Evolutionary conservation across 1,140 invertebrate genomes (phyloP).

Genomic region (Acyrthosiphon pisum): DNA sequence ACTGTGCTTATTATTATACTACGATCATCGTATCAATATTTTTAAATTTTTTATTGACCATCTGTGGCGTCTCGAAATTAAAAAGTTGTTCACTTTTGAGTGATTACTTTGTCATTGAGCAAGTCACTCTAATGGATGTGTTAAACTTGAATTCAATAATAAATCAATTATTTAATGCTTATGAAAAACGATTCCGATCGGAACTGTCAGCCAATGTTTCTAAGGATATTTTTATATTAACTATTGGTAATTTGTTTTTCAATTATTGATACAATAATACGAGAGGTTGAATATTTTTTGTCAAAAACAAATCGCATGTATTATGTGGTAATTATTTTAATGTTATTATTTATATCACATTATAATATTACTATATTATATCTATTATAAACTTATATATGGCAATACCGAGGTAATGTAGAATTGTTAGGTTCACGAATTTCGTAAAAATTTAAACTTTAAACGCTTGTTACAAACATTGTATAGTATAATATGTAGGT

Average conservation of each 20-base stretch:
- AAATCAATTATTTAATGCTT: neutral
- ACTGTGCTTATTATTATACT: neutral
- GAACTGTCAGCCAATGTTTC: neutral
- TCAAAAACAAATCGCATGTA: neutral
- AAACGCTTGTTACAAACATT: no score
- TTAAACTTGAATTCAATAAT: neutral
- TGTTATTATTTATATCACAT: neutral
- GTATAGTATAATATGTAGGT: no score
- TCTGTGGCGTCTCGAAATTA: neutral
- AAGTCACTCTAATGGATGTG: neutral
- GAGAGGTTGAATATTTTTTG: neutral
- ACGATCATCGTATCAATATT: neutral
- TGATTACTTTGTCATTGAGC: neutral
- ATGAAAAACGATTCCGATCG: neutral
- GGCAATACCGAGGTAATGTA: neutral
- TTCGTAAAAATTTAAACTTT: neutral
- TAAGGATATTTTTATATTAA: neutral
- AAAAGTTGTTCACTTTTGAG: neutral
- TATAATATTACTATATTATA: neutral
- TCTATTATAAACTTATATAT: neutral
- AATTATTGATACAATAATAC: neutral
- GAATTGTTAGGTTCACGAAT: no score
- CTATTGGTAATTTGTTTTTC: neutral
- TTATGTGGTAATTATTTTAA: neutral
- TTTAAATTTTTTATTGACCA: neutral